These are phyloP conservation scores for Leptarthrus brevirostris DNA, from an alignment of 2,888 invertebrate species.

Conservation along the genomic window DNA sequence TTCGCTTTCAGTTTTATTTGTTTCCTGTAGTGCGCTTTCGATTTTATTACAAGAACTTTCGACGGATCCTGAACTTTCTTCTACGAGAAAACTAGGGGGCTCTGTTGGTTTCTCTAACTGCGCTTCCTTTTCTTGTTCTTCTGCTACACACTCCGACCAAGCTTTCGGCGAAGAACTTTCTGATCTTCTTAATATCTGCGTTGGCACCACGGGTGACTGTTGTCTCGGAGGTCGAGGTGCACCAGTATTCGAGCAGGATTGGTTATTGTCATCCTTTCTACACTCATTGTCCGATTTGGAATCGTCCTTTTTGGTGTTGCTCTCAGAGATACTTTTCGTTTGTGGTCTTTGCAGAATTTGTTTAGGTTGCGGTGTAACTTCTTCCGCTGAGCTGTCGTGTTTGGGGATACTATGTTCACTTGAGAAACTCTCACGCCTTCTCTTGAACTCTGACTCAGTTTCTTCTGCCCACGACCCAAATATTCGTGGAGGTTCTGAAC, in stretches of 20 bases:
- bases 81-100: neutral
- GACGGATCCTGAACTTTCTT: neutral
- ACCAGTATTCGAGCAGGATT: neutral
- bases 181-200: slow-evolving; percentile 65
- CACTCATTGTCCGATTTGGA: slow-evolving; percentile 40
- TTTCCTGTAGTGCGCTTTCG: slow-evolving; percentile 11
- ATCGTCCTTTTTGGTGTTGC: slow-evolving; percentile 55
- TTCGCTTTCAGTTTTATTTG: slow-evolving; percentile 33
- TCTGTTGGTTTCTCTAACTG: slow-evolving; percentile 8
- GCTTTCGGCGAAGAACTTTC: slow-evolving; percentile 56
- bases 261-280: slow-evolving; percentile 52
- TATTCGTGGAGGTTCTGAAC: slow-evolving; percentile 51
- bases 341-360: slow-evolving; percentile 65
- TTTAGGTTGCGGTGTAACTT: slow-evolving; percentile 64
- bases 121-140: slow-evolving; percentile 42
- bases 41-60: slow-evolving; percentile 14
- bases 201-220: slow-evolving; percentile 59
- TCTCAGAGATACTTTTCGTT: slow-evolving; percentile 60
- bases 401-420: slow-evolving; percentile 54
- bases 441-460: slow-evolving; percentile 62
- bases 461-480: slow-evolving; percentile 68
- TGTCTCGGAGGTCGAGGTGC: slow-evolving; percentile 42
- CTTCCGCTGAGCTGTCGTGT: slow-evolving; percentile 57
- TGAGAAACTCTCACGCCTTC: slow-evolving; percentile 64
- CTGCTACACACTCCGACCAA: slow-evolving; percentile 49